Base-by-base conservation (phyloP, 1,140 invertebrate species). In the Bombus difficillimus region DNA sequence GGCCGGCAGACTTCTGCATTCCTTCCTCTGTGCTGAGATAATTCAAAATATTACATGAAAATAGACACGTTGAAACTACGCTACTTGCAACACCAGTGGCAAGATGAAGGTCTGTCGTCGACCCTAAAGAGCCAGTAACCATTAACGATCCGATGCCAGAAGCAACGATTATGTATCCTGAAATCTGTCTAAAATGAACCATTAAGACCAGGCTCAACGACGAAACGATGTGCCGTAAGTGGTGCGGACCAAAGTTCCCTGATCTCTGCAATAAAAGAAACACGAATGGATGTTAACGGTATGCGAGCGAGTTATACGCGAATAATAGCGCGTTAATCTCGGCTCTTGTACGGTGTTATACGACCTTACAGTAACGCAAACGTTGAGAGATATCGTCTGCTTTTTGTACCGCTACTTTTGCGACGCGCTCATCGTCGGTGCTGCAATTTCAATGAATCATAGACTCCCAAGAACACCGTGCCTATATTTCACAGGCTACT, bases 251-350 rank as follows among this genome's bases (percentile, higher is more conserved):
- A 25, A 13, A 6, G n/a, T 66, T 37, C 18, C 1, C 15, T 1
- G n/a, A 41, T 10, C 34, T 15, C 25, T 2, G 22, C 18, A 12
- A 68, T 15, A 34, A 66, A 39, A 62, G 32, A 53, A 43, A 69
- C 76, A 47, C 41, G 86, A 68, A 88, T 78, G 78, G 64, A 86
- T 69, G 62, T 89, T 89, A 88, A 88, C 79, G 78, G 84, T 88
- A 71, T 43, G 64, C 64, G 84, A 62, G n/a, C 78, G 84, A 81
- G 84, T 83, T 80, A 10, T 22, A 89, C 80, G 64, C 72, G 57
- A 62, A 79, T 79, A 86, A 88, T 76, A 81, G 37, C 66, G 66
- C 64, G 83, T 83, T 73, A 77, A 73, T 77, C 39, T 39, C 82
- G 74, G 77, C 32, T 53, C 72, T 72, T 37, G 62, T 68, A 77